Evolutionary conservation across 1,140 invertebrate species (phyloP).

Genomic region (Pararge aegeria): DNA sequence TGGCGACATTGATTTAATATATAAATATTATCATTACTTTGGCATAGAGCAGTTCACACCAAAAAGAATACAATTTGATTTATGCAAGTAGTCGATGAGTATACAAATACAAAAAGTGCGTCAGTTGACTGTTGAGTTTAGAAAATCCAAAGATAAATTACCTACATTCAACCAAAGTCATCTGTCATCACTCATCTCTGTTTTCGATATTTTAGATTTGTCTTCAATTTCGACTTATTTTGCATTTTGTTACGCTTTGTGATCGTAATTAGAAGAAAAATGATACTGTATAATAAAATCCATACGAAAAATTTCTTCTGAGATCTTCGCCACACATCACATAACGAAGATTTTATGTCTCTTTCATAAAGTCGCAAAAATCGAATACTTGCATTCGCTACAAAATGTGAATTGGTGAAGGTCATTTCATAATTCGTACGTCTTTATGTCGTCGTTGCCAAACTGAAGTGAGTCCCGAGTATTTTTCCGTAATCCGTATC

Average conservation of each 20-base stretch:
- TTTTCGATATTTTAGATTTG: too few relatives aligned
- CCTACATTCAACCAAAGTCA: too few relatives aligned
- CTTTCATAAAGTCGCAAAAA: not conserved
- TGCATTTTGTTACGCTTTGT: too few relatives aligned
- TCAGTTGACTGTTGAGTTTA: too few relatives aligned
- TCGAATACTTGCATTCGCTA: conserved; percentile 28
- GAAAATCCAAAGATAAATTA: too few relatives aligned
- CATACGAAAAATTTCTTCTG: not conserved
- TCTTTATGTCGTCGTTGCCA: conserved; percentile 24
- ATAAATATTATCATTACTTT: too few relatives aligned
- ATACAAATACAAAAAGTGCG: too few relatives aligned
- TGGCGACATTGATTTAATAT: too few relatives aligned
- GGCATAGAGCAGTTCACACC: too few relatives aligned
- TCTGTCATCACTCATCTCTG: too few relatives aligned
- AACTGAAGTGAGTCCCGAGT: conserved; percentile 35
- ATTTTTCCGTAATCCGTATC: conserved; percentile 26
- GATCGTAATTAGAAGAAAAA: not conserved
- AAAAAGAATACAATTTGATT: too few relatives aligned
- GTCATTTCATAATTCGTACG: conserved; percentile 35
- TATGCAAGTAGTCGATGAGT: too few relatives aligned
- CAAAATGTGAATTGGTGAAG: conserved; percentile 67
- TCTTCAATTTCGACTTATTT: not conserved
- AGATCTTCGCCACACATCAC: not conserved
- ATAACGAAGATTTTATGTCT: not conserved
- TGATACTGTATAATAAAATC: not conserved